Percentiles rank a stretch among this genome's conserved stretches.
Evolutionary conservation across 1,140 invertebrate species (phyloP).

Genomic region (Frieseomelitta varia): DNA sequence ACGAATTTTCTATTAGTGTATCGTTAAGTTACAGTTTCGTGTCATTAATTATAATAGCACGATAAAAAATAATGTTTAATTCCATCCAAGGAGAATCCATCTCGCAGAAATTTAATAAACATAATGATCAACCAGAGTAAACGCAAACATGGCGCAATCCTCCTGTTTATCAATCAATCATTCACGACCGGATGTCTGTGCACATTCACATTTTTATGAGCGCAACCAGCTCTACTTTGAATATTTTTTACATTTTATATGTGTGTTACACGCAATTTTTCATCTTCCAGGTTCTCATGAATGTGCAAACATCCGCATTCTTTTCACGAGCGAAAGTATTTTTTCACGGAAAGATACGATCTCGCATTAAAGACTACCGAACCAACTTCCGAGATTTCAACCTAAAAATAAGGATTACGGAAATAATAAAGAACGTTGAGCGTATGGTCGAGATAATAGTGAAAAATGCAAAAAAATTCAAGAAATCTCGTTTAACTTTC

Average conservation of each 20-base stretch:
- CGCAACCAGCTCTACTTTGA: not conserved
- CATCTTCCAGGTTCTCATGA: not conserved
- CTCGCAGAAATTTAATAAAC: not conserved
- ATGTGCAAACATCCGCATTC: not conserved
- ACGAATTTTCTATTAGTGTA: no score
- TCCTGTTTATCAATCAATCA: not conserved
- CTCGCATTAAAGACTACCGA: not conserved
- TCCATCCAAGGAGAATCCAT: no score
- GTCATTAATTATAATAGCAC: no score
- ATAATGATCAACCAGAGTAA: not conserved
- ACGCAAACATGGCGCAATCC: not conserved
- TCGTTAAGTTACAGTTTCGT: no score
- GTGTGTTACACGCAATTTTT: not conserved
- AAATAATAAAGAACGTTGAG: not conserved
- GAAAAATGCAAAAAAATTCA: no score
- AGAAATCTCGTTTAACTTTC: no score
- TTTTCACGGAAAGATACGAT: not conserved
- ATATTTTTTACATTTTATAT: not conserved
- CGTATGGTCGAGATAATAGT: not conserved
- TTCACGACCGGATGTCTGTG: not conserved
- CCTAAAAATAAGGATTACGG: not conserved
- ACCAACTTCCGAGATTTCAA: not conserved
- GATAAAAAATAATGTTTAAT: no score
- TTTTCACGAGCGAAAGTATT: slow-evolving; percentile 12
- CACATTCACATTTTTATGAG: not conserved